Conservation (phyloP, 2,797 vertebrate genomes). For the Brotula barbata region DNA sequence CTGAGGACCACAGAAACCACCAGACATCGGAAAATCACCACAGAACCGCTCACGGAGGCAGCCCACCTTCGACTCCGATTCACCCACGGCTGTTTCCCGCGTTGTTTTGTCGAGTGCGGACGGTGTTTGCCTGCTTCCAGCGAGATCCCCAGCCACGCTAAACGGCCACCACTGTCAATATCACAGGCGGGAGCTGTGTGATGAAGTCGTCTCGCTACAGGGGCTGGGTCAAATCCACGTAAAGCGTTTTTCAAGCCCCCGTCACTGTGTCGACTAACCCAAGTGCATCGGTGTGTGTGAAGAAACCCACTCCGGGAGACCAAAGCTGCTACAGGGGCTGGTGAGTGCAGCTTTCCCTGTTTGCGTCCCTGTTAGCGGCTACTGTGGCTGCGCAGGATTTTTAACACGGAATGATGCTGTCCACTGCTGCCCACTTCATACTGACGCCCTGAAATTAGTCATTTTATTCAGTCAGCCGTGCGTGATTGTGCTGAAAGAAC, state of each 20-base stretch:
- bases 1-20: slow-evolving; percentile 15
- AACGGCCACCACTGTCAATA: neutral
- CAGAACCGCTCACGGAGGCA: neutral
- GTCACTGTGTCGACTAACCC: neutral
- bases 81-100: neutral
- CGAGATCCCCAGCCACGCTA: slow-evolving; percentile 3
- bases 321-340: slow-evolving; percentile 23
- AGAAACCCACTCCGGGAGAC: slow-evolving; percentile 18
- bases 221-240: slow-evolving; percentile 23
- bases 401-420: slow-evolving; percentile 30
- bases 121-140: neutral
- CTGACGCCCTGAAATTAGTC: no score
- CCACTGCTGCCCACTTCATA: no score
- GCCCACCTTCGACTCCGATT: neutral
- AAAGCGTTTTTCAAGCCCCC: slow-evolving; percentile 1
- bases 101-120: neutral
- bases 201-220: slow-evolving; percentile 49
- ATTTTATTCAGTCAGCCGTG: slow-evolving; percentile 14
- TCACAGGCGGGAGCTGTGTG: slow-evolving; percentile 36
- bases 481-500: no score
- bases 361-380: slow-evolving; percentile 5
- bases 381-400: neutral
- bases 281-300: slow-evolving; percentile 13
- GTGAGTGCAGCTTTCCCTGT: slow-evolving; percentile 52
- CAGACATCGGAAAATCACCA: slow-evolving; percentile 2